Evolutionary conservation across 1,140 invertebrate species (phyloP).

Genomic region (Bombus waltoni): DNA sequence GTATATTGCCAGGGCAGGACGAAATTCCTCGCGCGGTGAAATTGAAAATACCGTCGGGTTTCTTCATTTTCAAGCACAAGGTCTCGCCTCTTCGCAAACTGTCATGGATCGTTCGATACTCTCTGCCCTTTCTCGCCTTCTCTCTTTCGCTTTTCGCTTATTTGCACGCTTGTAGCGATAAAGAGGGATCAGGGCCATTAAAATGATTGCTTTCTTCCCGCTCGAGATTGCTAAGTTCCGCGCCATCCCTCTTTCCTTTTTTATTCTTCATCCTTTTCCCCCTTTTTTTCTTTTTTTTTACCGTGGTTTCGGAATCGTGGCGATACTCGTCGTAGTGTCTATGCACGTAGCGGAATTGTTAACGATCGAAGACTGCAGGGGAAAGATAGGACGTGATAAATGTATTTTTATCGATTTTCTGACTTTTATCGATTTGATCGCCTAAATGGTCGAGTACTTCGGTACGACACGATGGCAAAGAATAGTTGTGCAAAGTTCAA

Average conservation of each 20-base stretch:
- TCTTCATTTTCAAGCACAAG: conserved; percentile 1
- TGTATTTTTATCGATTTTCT: no score
- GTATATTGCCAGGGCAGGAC: background rate
- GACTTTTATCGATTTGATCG: no score
- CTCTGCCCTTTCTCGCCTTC: background rate
- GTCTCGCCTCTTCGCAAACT: background rate
- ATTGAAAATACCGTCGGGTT: conserved; percentile 14
- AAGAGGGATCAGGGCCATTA: conserved; percentile 9
- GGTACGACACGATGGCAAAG: no score
- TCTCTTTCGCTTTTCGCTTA: background rate
- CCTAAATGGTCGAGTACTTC: no score
- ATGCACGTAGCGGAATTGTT: background rate
- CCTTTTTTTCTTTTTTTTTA: no score
- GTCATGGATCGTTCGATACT: conserved; percentile 6
- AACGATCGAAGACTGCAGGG: background rate
- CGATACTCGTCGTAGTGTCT: background rate
- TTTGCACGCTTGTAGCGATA: background rate
- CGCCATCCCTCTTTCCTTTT: background rate
- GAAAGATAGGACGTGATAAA: no score
- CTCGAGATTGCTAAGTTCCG: conserved; percentile 4
- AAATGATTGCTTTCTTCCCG: conserved; percentile 29
- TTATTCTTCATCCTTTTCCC: background rate
- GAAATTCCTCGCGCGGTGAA: background rate
- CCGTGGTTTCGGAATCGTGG: background rate
- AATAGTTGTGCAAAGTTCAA: no score